Conservation (phyloP, 2,797 vertebrate genomes). For the Sternotherus odoratus region DNA sequence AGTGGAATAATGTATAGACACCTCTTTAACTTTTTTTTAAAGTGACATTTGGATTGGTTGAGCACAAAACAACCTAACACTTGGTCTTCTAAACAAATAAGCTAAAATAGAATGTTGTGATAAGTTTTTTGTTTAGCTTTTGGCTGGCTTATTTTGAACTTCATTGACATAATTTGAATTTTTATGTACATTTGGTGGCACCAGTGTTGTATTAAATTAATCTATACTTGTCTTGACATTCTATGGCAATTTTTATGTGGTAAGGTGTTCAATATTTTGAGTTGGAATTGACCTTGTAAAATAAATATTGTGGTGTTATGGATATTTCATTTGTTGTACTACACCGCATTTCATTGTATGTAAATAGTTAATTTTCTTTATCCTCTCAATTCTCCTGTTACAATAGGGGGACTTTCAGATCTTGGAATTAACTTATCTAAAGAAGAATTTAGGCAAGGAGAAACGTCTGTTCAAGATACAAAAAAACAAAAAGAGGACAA, state of each 20-base stretch:
- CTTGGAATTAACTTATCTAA: slow-evolving; percentile 93
- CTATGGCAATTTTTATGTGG: not conserved
- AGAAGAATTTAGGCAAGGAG: slow-evolving; percentile 90
- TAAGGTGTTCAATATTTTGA: slow-evolving; percentile 21
- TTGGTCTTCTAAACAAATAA: not conserved
- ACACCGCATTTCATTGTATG: not conserved
- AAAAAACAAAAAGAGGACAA: slow-evolving; percentile 86
- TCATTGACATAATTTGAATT: not conserved
- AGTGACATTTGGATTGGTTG: not conserved
- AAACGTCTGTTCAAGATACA: slow-evolving; percentile 82
- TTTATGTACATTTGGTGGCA: not conserved
- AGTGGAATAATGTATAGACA: not conserved
- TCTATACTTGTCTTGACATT: not conserved
- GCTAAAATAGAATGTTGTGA: not conserved
- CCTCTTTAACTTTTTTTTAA: not conserved
- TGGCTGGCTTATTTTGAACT: not conserved
- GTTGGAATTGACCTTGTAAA: slow-evolving; percentile 37
- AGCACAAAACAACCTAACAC: not conserved
- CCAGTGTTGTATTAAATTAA: not conserved
- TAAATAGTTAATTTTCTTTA: slow-evolving; percentile 32
- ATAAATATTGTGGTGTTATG: slow-evolving; percentile 30
- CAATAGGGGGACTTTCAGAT: slow-evolving; percentile 91
- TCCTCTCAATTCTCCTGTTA: slow-evolving; percentile 12
- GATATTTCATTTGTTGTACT: slow-evolving; percentile 25
- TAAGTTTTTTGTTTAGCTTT: not conserved